Percentiles rank a stretch among this genome's conserved stretches.
Conservation (phyloP, 2,888 invertebrate genomes). For the Diachrysia chrysitis region DNA sequence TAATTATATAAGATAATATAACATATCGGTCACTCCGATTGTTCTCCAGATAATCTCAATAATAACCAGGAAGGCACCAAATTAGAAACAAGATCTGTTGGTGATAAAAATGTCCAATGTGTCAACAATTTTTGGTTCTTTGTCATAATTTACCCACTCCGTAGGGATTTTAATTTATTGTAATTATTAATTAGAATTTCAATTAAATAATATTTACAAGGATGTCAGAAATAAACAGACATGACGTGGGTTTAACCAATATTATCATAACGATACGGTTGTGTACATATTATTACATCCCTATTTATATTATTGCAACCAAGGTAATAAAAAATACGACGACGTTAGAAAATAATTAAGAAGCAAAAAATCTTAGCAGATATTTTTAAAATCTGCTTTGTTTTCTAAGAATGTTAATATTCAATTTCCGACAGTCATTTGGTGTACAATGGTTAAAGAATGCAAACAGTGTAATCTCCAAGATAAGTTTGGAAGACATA, state of each 20-base stretch:
- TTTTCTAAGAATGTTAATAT: slow-evolving; percentile 55
- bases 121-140: too few species aligned
- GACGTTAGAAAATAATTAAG: slow-evolving; percentile 1
- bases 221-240: not conserved
- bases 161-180: too few species aligned
- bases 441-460: slow-evolving; percentile 74
- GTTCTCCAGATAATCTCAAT: too few species aligned
- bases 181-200: not conserved
- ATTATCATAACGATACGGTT: not conserved
- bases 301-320: slow-evolving; percentile 5
- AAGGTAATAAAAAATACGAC: slow-evolving; percentile 4
- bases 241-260: not conserved
- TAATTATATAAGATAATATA: too few species aligned
- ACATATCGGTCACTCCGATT: too few species aligned
- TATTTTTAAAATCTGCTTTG: slow-evolving; percentile 18
- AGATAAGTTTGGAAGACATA: slow-evolving; percentile 74
- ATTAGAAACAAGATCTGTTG: too few species aligned
- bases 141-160: too few species aligned
- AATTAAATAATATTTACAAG: not conserved
- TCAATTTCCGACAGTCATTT: slow-evolving; percentile 62
- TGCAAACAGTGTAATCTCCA: slow-evolving; percentile 80
- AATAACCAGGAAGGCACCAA: too few species aligned
- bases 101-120: too few species aligned
- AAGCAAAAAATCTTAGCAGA: slow-evolving; percentile 5
- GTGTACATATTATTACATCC: not conserved